Evolutionary conservation across 2,113 vertebrate genomes (phyloP).

Genomic region (Halichoerus grypus): DNA sequence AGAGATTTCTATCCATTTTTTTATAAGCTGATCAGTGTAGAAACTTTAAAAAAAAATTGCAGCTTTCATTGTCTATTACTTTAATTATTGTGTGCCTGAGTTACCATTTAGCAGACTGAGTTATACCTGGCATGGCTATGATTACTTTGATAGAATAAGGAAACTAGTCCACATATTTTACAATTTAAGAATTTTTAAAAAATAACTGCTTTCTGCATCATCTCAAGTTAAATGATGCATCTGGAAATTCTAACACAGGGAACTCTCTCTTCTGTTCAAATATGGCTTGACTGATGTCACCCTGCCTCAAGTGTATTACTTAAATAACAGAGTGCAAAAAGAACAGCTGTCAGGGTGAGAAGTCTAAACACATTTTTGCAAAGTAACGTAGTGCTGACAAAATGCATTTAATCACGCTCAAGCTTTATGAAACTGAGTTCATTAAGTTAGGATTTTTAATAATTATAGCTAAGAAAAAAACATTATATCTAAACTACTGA

Average conservation of each 20-base stretch:
- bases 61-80: neutral
- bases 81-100: neutral
- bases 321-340: conserved; percentile 47
- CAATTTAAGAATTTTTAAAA: neutral
- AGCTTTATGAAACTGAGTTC: neutral
- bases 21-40: neutral
- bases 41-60: neutral
- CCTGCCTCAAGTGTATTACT: conserved; percentile 62
- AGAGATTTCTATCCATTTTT: neutral
- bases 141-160: neutral
- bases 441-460: conserved; percentile 29
- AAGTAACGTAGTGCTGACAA: conserved; percentile 44
- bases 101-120: neutral
- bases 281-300: conserved; percentile 51
- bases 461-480: neutral
- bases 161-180: neutral
- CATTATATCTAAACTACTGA: neutral
- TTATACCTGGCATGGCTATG: neutral
- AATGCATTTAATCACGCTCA: conserved; percentile 43
- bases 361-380: conserved; percentile 53
- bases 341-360: conserved; percentile 47
- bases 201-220: neutral
- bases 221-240: conserved; percentile 47
- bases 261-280: conserved; percentile 36
- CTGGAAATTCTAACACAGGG: conserved; percentile 4